Base-by-base conservation (phyloP, 2,888 invertebrate genomes). In the Diplazon laetatorius region DNA sequence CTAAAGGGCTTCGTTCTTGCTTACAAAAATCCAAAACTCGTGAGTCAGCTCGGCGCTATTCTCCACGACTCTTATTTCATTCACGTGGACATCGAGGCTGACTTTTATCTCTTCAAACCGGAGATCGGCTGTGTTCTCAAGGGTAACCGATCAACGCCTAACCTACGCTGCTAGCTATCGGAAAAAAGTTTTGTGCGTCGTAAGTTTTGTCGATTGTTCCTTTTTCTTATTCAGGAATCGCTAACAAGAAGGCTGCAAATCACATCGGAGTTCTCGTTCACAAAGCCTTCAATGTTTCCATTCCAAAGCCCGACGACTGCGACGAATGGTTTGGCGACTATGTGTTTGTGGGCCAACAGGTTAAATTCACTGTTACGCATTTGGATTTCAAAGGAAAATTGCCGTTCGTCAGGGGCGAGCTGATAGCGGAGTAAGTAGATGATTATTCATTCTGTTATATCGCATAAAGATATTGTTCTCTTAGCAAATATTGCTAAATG, bases 241-340 rank as follows among this genome's bases (percentile, higher is more conserved):
- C 95, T 0, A 95, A 94, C 86, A 95, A 95, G 88, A 94, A 93
- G 81, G 93, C 93, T 81, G 89, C 91, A 39, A 94, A 94, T 82
- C 95, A 95, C 90, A 91, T 96, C 73, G 94, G 94, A 2, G 93
- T 95, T 80, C 91, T 95, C 65, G 93, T 95, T 0, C 95, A 95
- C 87, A 93, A 94, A 85, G 92, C 93, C 22, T 95, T 95, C 85
- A 95, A 95, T 91, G 94, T 95, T 10, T 94, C 95, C 3, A 92
- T 95, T 55, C 94, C 94, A 46, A 92, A 93, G 84, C 93, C 93
- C 6, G 84, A 87, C 25, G 86, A 86, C 0, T 85, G 88, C 12
- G 91, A 91, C 0, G 89, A 92, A 81, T 95, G 95, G 95, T 86
- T 93, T 72, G 95, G 94, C 1, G 85, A 92, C 46, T 89, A 90